phyloP scores from a whole-genome alignment of 2,888 invertebrate species.

The Drosophila phalerata region DNA sequence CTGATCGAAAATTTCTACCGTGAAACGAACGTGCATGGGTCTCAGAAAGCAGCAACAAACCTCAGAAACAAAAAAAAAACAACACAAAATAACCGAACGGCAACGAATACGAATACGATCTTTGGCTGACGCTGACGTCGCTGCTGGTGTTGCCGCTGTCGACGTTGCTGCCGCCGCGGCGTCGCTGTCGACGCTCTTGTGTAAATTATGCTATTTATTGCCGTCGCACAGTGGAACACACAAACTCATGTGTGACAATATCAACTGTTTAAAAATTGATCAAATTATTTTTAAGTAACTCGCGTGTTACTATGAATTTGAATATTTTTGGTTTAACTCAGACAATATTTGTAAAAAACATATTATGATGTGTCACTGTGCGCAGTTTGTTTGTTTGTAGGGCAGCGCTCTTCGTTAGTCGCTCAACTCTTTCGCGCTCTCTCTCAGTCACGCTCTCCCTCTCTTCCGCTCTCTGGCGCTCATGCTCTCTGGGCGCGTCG shows the following conservation, averaged over 20 bases:
- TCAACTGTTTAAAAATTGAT: neutral
- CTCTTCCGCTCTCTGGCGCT: slow-evolving; percentile 7
- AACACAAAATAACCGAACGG: slow-evolving; percentile 45
- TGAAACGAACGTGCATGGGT: slow-evolving; percentile 65
- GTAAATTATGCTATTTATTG: slow-evolving; percentile 73
- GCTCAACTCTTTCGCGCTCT: slow-evolving; percentile 8
- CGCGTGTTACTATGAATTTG: neutral
- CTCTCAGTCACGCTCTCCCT: slow-evolving; percentile 3
- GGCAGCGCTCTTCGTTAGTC: slow-evolving; percentile 27
- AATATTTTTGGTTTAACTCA: no score
- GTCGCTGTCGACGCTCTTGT: slow-evolving; percentile 65
- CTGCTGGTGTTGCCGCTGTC: slow-evolving; percentile 10
- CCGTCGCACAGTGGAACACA: slow-evolving; percentile 46
- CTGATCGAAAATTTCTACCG: slow-evolving; percentile 85
- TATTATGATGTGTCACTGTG: slow-evolving; percentile 32
- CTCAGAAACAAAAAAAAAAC: slow-evolving; percentile 33
- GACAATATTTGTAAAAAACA: no score
- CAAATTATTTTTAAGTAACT: neutral
- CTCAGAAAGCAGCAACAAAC: slow-evolving; percentile 73
- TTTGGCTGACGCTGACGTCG: slow-evolving; percentile 35
- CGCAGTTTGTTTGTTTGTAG: slow-evolving; percentile 37
- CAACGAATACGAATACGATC: slow-evolving; percentile 57
- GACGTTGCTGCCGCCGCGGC: neutral
- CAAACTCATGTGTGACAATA: neutral
- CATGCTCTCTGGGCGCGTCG: slow-evolving; percentile 27